Percentiles rank a stretch among this genome's conserved stretches.
Conservation (phyloP, 2,797 vertebrate genomes). For the Rhadinocentrus ornatus region DNA sequence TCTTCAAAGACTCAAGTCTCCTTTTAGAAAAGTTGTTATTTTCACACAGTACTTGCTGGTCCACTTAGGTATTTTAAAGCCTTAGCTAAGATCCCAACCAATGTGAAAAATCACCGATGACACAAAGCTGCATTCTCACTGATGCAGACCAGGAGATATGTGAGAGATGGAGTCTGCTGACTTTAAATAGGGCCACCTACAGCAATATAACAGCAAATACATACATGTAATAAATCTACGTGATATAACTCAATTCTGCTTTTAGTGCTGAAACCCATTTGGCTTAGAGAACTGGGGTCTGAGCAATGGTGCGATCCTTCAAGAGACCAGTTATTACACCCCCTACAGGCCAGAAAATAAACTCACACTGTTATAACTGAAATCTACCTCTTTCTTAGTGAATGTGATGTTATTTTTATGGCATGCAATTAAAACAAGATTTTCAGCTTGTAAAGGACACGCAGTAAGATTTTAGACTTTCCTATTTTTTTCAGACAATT, state of each 20-base stretch:
- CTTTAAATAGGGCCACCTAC: background rate
- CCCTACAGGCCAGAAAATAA: constrained; percentile 24
- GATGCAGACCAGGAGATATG: background rate
- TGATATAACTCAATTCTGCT: too few species aligned
- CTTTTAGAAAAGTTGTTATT: background rate
- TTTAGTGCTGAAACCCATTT: too few species aligned
- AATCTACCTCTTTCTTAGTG: background rate
- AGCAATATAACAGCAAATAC: background rate
- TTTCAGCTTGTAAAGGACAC: background rate
- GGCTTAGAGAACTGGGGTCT: too few species aligned
- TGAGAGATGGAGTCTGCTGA: background rate
- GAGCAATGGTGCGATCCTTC: background rate
- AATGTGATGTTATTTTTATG: background rate
- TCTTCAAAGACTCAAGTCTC: background rate
- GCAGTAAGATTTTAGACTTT: constrained; percentile 29
- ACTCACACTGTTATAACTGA: background rate
- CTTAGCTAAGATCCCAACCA: background rate
- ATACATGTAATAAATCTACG: too few species aligned
- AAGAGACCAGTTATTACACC: constrained; percentile 12
- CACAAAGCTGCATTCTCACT: background rate
- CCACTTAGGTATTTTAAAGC: background rate
- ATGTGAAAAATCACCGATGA: background rate
- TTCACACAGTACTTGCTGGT: background rate
- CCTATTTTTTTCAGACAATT: background rate
- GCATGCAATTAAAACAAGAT: background rate